Evolutionary conservation across 2,888 invertebrate genomes (phyloP).

Genomic region (Neocrepidodera transversa): DNA sequence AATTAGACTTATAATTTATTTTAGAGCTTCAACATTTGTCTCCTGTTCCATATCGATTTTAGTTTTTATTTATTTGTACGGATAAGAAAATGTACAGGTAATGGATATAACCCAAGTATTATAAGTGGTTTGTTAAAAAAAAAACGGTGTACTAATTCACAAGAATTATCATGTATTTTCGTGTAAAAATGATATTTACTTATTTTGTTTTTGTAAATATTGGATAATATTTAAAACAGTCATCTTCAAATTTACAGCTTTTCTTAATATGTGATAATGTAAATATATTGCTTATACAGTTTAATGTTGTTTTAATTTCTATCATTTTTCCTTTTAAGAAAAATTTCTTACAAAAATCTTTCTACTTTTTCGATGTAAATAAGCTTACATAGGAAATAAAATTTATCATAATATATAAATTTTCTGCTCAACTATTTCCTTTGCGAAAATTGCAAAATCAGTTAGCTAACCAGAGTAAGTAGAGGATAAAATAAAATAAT

Average conservation of each 20-base stretch:
- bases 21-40: constrained; percentile 5
- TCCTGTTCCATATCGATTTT: constrained; percentile 23
- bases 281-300: constrained; percentile 41
- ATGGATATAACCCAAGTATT: constrained; percentile 27
- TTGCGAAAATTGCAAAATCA: too few relatives aligned
- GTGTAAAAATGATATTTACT: constrained; percentile 30
- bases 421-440: too few relatives aligned
- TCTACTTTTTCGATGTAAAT: too few relatives aligned
- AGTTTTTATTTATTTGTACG: constrained; percentile 15
- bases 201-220: constrained; percentile 36
- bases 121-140: constrained; percentile 31
- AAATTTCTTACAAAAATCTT: too few relatives aligned
- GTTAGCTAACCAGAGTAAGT: too few relatives aligned
- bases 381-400: too few relatives aligned
- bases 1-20: constrained; percentile 38
- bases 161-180: constrained; percentile 22
- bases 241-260: constrained; percentile 39
- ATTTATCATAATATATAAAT: too few relatives aligned
- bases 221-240: constrained; percentile 33
- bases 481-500: too few relatives aligned
- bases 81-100: constrained; percentile 28
- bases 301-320: too few relatives aligned
- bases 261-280: constrained; percentile 50
- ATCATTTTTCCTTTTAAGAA: too few relatives aligned
- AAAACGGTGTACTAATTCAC: constrained; percentile 31